Evolutionary conservation across 2,888 invertebrate genomes (phyloP).

Genomic region (Trichogramma dendrolimi): DNA sequence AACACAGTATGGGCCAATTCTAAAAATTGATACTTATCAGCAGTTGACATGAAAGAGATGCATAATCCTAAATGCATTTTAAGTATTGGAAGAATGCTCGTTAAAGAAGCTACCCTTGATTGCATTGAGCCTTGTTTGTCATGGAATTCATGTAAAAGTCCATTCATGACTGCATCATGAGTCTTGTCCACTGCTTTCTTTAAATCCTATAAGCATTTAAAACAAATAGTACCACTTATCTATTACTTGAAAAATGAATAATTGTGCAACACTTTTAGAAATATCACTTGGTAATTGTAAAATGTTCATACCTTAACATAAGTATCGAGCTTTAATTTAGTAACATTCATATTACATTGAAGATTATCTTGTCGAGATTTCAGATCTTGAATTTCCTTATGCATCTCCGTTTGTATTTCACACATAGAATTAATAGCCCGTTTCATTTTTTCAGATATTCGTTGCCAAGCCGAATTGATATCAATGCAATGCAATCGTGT

Average conservation of each 20-base stretch:
- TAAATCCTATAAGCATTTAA: conserved; percentile 52
- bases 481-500: conserved; percentile 68
- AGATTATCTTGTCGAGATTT: conserved; percentile 67
- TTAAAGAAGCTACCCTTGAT: conserved; percentile 56
- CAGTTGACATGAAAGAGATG: conserved; percentile 67
- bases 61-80: conserved; percentile 68
- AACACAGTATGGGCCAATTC: conserved; percentile 66
- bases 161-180: conserved; percentile 62
- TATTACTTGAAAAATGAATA: too few relatives aligned
- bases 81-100: conserved; percentile 64
- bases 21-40: conserved; percentile 71
- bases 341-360: conserved; percentile 61
- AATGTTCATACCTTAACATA: conserved; percentile 66
- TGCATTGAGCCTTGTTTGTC: conserved; percentile 58
- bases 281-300: neutral
- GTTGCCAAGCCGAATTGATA: conserved; percentile 70
- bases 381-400: conserved; percentile 64
- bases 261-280: neutral
- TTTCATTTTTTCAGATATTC: conserved; percentile 67
- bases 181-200: conserved; percentile 66
- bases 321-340: conserved; percentile 63
- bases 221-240: too few relatives aligned
- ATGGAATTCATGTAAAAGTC: conserved; percentile 63
- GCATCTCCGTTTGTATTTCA: conserved; percentile 63
- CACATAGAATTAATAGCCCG: conserved; percentile 57